Evolutionary conservation across 1,140 invertebrate genomes (phyloP).

Genomic region (Chlorops oryzae): DNA sequence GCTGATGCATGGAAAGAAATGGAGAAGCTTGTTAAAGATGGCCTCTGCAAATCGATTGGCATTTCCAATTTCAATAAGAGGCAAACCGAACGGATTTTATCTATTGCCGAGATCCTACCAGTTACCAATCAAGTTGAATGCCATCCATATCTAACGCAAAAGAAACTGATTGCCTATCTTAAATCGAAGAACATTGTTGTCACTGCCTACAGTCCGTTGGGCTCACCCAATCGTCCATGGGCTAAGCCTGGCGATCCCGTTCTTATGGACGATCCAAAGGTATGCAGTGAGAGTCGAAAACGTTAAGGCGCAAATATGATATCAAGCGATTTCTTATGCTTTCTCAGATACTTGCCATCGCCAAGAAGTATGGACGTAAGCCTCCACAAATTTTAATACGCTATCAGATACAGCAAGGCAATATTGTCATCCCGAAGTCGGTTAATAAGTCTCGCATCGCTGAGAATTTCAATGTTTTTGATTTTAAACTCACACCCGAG

Average conservation of each 20-base stretch:
- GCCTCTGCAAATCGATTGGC: slow-evolving; percentile 69
- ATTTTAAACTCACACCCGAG: slow-evolving; percentile 56
- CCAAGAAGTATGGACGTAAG: slow-evolving; percentile 56
- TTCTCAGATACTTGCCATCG: slow-evolving; percentile 45
- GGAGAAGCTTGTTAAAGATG: slow-evolving; percentile 65
- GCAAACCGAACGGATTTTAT: slow-evolving; percentile 65
- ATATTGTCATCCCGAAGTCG: slow-evolving; percentile 54
- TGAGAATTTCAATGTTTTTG: slow-evolving; percentile 62
- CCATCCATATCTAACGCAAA: slow-evolving; percentile 70
- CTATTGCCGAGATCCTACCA: slow-evolving; percentile 62
- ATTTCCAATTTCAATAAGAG: slow-evolving; percentile 78
- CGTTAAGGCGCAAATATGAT: neutral
- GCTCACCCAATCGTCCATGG: slow-evolving; percentile 63
- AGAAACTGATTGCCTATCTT: slow-evolving; percentile 63
- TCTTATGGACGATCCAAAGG: slow-evolving; percentile 55
- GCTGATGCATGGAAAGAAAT: slow-evolving; percentile 76
- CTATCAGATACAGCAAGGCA: slow-evolving; percentile 56
- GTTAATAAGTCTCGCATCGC: slow-evolving; percentile 57
- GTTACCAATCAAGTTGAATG: slow-evolving; percentile 71
- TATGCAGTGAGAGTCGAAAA: neutral
- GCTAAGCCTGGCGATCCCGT: slow-evolving; percentile 63
- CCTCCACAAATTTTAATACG: slow-evolving; percentile 62
- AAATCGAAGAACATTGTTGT: slow-evolving; percentile 57
- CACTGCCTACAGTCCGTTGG: slow-evolving; percentile 74
- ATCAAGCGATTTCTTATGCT: neutral